Conservation (phyloP, 2,888 invertebrate species). For the Gisinianus flammeolus region DNA sequence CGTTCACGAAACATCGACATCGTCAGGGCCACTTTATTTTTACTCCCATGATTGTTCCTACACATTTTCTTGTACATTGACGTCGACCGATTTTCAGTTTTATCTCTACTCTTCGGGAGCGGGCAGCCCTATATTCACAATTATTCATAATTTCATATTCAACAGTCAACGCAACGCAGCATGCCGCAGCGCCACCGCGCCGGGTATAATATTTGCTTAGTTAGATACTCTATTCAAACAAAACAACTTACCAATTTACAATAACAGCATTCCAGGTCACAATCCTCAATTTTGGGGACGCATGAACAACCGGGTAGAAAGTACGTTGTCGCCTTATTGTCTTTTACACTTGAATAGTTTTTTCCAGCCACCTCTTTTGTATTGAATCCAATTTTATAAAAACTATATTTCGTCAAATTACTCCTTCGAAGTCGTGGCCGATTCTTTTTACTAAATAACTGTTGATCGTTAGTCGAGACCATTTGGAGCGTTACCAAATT, state of each 20-base stretch:
- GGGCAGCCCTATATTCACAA: conserved; percentile 29
- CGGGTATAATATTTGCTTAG: not conserved
- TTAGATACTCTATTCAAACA: too few species aligned
- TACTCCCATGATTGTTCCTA: conserved; percentile 1
- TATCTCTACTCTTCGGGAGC: conserved; percentile 1
- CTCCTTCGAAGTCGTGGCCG: not conserved
- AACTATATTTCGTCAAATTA: conserved; percentile 10
- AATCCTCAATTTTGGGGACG: conserved; percentile 5
- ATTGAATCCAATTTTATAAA: not conserved
- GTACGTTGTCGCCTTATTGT: not conserved
- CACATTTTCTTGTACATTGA: conserved; percentile 22
- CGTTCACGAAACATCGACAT: not conserved
- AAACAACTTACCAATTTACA: conserved; percentile 51
- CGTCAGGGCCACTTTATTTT: not conserved
- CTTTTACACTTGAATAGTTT: not conserved
- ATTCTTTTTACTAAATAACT: too few species aligned
- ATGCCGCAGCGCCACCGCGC: not conserved
- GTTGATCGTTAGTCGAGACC: too few species aligned
- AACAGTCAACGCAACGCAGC: not conserved
- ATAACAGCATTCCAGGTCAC: conserved; percentile 49
- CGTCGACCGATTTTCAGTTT: conserved; percentile 9
- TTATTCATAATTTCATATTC: not conserved
- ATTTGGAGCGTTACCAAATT: too few species aligned
- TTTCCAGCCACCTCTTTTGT: not conserved
- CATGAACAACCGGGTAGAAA: conserved; percentile 36